Base-by-base conservation (phyloP, 2,888 invertebrate species). In the Synergus gifuensis region DNA sequence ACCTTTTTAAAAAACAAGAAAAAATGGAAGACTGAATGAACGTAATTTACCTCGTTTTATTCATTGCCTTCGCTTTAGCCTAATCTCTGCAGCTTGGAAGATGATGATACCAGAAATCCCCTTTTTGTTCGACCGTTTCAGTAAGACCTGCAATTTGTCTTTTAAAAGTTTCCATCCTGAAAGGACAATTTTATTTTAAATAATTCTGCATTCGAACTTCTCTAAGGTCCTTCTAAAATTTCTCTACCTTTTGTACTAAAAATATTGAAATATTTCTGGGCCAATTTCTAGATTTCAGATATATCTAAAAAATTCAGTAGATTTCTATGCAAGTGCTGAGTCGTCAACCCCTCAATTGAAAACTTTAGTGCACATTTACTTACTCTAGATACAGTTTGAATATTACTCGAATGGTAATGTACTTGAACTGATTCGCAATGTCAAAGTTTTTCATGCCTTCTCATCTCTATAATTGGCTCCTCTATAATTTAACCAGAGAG, bases 401-500 rank as follows among this genome's bases (percentile, higher is more conserved):
- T 69, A 28, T 49, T 69, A 44, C 49, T 69, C 28, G 69, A 69
- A 69, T 28, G 69, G 69, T 69, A 69, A 49, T 69, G 28, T 46
- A 69, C 69, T 69, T 69, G 69, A 69, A 46, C 44, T 46, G 69
- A 69, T 28, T 69, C 69, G 69, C 28, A 28, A 69, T 28, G 46
- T 46, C 49, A 16, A 69, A 69, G 69, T 69, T 69, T 69, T 69
- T 49, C 69, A 28, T 44, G 46, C n/a, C 9, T 46, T 49, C 28
- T 16, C 69, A 69, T 69, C 46, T 69, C 69, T 69, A 14, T 69
- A 69, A 69, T 69, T 69, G 69, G 69, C 69, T 69, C 8, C 46
- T 46, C 46, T 28, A 69, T 69, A n/a, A 54, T 54, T 54, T 54
- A 54, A 16, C n/a, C 16, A 54, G n/a, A 54, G 54, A 54, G 54